Percentiles rank a stretch among this genome's conserved stretches.
Conservation (phyloP, 2,113 vertebrate genomes). For the Petaurus breviceps region DNA sequence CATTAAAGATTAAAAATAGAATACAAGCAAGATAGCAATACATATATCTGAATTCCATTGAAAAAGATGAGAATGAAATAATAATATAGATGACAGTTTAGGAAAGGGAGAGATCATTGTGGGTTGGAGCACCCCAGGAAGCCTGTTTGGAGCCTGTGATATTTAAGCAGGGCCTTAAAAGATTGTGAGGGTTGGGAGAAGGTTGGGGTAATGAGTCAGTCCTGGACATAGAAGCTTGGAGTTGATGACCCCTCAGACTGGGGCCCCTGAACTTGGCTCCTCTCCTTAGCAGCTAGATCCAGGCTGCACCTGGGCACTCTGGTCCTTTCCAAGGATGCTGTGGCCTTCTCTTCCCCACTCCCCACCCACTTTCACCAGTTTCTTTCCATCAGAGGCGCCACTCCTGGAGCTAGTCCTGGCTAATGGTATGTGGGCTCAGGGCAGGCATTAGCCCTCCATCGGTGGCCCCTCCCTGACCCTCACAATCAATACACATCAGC, state of each 20-base stretch:
- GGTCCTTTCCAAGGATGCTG: background rate
- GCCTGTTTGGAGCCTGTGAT: background rate
- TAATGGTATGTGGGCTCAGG: background rate
- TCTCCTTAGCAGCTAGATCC: background rate
- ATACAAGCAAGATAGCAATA: too few species aligned
- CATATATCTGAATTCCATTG: too few species aligned
- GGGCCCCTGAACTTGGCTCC: background rate
- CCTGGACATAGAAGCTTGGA: background rate
- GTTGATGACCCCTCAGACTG: background rate
- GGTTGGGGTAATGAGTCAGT: background rate
- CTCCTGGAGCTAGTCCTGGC: background rate
- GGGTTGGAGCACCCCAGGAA: background rate
- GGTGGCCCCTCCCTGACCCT: slow-evolving; percentile 39
- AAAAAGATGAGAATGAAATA: background rate
- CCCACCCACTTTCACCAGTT: background rate
- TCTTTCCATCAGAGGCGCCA: background rate
- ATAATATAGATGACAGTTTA: background rate
- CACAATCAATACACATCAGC: slow-evolving; percentile 33
- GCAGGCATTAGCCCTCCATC: slow-evolving; percentile 28
- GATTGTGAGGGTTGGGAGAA: background rate
- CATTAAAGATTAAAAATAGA: too few species aligned
- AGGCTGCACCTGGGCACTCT: background rate
- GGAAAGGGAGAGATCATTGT: background rate
- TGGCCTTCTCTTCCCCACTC: slow-evolving; percentile 30
- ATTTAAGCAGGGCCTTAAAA: background rate